phyloP scores from a whole-genome alignment of 2,797 vertebrate species.

The Parauchenoglanis punctatus region DNA sequence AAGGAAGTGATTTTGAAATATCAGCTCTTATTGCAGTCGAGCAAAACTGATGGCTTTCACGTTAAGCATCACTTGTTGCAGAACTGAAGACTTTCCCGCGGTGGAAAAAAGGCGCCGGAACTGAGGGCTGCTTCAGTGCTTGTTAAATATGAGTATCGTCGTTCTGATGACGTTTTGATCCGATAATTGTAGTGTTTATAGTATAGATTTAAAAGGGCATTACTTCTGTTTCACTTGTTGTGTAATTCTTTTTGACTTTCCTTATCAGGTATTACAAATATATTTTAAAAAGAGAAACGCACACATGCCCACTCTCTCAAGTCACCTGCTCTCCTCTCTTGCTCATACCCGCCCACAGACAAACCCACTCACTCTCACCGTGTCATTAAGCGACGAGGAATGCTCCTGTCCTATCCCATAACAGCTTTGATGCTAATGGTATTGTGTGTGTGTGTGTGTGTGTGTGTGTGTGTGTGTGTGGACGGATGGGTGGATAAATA shows the following conservation, averaged over 20 bases:
- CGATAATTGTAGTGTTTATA: neutral
- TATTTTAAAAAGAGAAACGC: neutral
- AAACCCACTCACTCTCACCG: neutral
- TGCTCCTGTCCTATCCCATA: neutral
- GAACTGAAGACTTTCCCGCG: neutral
- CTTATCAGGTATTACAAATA: neutral
- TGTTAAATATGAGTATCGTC: neutral
- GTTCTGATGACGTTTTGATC: neutral
- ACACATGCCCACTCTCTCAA: neutral
- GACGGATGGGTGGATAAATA: neutral
- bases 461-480: neutral
- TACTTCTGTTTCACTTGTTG: neutral
- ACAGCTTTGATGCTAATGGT: neutral
- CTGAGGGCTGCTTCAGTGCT: neutral
- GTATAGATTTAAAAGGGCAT: too few relatives aligned
- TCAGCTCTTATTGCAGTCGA: neutral
- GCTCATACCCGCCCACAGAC: neutral
- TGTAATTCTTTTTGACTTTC: neutral
- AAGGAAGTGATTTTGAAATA: neutral
- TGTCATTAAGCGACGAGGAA: constrained; percentile 12
- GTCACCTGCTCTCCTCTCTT: neutral
- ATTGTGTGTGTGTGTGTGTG: neutral
- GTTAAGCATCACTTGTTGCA: neutral
- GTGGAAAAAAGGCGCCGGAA: neutral
- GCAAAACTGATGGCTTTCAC: neutral